Evolutionary conservation across 2,797 vertebrate genomes (phyloP), one percentile per base, ranked within the genome.

Genomic region (Leuciscus waleckii): DNA sequence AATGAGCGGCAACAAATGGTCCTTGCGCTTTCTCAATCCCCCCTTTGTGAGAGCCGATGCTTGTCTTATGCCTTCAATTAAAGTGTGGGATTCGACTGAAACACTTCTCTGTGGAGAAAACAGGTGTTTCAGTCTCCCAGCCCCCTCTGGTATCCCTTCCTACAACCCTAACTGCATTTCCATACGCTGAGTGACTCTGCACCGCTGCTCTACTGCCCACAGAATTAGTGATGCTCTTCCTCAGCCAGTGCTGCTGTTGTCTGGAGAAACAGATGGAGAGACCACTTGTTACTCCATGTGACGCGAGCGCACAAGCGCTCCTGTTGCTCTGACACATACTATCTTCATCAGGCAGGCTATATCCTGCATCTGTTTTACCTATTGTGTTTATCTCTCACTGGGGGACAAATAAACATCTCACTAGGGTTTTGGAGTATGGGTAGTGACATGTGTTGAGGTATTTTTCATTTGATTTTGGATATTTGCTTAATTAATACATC

Each of bases 41-140:
- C 81, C 86, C 82, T 88, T 90, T 90, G 87, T 90, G 80, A 85
- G 78, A 26, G 35, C 46, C 84, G 56, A 41, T 86, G 79, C 46
- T 51, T 71, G 79, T 86, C 89, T 88, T 82, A 84, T 73, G 89
- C 89, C 85, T 89, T 82, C 83, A 85, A 83, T 90, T 88, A 88
- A 87, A 85, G 84, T 75, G 51, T 81, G 82, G 68, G 84, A 71
- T 83, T 85, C 70, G 37, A 77, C 85, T 87, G 86, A 89, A 90
- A 74, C 79, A n/a, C 87, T 87, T 85, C 84, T 86, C 90, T 90
- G 90, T 90, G 82, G 87, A 88, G 82, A 78, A 89, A 90, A 90
- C 90, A 90, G 90, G 90, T 90, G 90, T 83, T 81, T 82, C 37
- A 21, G 35, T 67, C 73, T 83, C 75, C 79, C 58, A 77, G 49